Conservation (phyloP, 2,797 vertebrate species). For the Neopelma chrysocephalum region DNA sequence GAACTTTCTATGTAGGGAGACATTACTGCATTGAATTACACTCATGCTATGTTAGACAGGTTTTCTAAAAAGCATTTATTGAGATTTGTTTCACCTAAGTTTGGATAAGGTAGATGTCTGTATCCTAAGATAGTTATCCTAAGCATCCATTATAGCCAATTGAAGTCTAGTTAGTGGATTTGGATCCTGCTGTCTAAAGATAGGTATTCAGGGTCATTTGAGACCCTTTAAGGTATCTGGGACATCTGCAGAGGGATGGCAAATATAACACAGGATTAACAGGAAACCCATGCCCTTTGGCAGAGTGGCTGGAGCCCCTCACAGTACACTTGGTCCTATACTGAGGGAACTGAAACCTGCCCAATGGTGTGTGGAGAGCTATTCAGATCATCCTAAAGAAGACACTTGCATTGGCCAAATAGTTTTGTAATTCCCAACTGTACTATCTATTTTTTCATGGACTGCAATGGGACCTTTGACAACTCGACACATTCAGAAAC, state of each 20-base stretch:
- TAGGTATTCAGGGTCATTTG: not conserved
- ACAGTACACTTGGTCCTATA: not conserved
- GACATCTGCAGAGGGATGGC: slow-evolving; percentile 8
- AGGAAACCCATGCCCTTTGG: not conserved
- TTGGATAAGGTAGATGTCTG: not conserved
- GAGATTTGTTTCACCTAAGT: not conserved
- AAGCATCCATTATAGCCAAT: not conserved
- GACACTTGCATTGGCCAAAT: not conserved
- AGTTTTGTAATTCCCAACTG: not conserved
- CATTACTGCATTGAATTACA: not conserved
- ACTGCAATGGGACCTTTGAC: not conserved
- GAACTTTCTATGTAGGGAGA: not conserved
- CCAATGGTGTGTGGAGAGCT: not conserved
- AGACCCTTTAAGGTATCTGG: not conserved
- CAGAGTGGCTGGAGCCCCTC: not conserved
- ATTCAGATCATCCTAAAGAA: not conserved
- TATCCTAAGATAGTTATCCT: not conserved
- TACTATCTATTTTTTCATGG: not conserved
- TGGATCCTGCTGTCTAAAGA: not conserved
- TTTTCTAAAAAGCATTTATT: not conserved
- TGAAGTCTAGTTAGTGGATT: not conserved
- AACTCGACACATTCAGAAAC: not conserved
- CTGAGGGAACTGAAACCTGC: not conserved
- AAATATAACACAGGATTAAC: not conserved
- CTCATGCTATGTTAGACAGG: not conserved